Base-by-base conservation (phyloP, 30 jellyfish, hydroid and myxozoan genomes). In the Aurelia aurita complex sp. Pacific region DNA sequence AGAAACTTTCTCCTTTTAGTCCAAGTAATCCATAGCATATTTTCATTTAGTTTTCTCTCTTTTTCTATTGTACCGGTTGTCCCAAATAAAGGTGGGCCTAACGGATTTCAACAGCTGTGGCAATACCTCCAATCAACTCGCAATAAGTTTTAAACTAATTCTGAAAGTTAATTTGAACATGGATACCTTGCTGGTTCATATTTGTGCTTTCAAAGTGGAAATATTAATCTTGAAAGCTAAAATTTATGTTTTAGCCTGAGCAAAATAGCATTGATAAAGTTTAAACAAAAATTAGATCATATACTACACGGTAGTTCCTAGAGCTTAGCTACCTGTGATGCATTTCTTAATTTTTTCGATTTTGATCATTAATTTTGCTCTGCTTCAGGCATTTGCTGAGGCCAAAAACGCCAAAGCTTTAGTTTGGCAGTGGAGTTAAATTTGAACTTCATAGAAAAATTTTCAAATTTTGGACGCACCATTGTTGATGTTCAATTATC, bases 71-170 rank as follows among this genome's bases (percentile, higher is more conserved):
- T 54, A 54, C 65, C 65, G 65, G 65, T 54, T 54, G 65, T 54
- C 65, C 65, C 65, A 54, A 54, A 54, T 54, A 54, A 54, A 54
- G 65, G 65, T 54, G 16, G 65, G 65, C 65, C 65, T 54, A 54
- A 54, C 65, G 65, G 65, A 54, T 54, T 54, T 54, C 15, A 54
- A 9, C 65, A 54, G 65, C 12, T 11, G 65, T 54, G 65, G 65
- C 12, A 54, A 54, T 54, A 16, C 65, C 65, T 54, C 65, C 65
- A 54, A 54, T 54, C 16, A 54, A 54, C 65, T 54, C 65, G 65
- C 65, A 54, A 54, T 54, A 54, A 54, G 65, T 54, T 54, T 54
- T 9, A 54, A 54, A 54, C 65, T 54, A 16, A 54, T 54, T 54
- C 65, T 54, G 65, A 54, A 54, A 54, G 65, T 54, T 54, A 54